Evolutionary conservation across 2,797 vertebrate genomes (phyloP), one percentile per base, ranked within the genome.

Genomic region (Champsocephalus gunnari): DNA sequence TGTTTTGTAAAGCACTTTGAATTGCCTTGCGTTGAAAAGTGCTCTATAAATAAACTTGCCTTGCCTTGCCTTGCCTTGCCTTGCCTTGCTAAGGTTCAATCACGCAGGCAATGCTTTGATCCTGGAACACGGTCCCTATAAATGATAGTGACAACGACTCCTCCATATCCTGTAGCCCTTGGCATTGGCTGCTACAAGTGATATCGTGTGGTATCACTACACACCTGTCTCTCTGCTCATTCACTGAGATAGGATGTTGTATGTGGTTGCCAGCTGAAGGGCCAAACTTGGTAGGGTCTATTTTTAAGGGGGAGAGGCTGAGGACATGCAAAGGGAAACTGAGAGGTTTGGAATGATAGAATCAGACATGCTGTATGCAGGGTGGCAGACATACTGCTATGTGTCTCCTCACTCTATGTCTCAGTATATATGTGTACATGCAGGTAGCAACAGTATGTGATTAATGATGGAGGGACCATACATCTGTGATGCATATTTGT

Each of bases 91-190:
- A 47, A 13, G 59, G 74, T 83, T 85, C 88, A 87, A 38, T 38
- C 65, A 87, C 5, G 77, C 87, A 53, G 77, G 77, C 79, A 57
- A 85, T 83, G 88, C 92, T 92, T 92, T 93, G 88, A 92, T 90
- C 60, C 67, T 21, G 12, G 38, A 58, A 64, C 59, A 16, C 12
- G 0, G 47, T 38, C 3, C 47, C 86, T 87, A 85, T 89, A 89
- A 90, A 85, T 83, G 87, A 89, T 69, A 65, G 80, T 57, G 85
- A 82, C 53, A 86, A 84, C 69, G 41, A 80, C 74, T 61, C 56
- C 17, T 65, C 43, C 45, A 51, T 71, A 65, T 68, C 70, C 73
- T 28, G 77, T 61, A 62, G 57, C 38, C 4, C 8, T 10, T 12
- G 3, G 34, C 19, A 45, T 67, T 88, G 85, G 84, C 88, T 86